Base-by-base conservation (phyloP, 2,797 vertebrate genomes). In the Coregonus ussuriensis region DNA sequence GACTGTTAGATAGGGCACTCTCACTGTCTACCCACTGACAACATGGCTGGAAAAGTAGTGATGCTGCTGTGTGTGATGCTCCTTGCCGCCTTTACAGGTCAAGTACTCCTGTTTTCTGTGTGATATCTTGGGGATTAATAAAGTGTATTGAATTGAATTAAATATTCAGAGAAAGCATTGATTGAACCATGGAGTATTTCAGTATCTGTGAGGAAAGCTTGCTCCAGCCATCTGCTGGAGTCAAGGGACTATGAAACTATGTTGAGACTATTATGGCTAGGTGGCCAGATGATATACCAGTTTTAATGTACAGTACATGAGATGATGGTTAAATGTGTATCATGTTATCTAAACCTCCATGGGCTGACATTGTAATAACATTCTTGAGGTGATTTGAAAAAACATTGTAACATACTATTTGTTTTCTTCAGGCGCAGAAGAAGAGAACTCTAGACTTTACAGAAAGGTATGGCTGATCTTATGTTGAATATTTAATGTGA, bases 1-100 rank as follows among this genome's bases (percentile, higher is more conserved):
- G 18, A 59, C 54, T 59, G 18, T 5, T 6, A 7, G n/a, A 59
- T n/a, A 7, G 54, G 18, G n/a, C 54, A 56, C 4, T 1, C 21
- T 83, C 35, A 15, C 65, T 37, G 80, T 84, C 88, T 83, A 84
- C 6, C 4, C 37, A 41, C 76, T 62, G 51, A 66, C 83, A 89
- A 47, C 80, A 91, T 92, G 92, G 84, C 35, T 18, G 83, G 83
- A 67, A 88, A 71, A 81, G 66, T 69, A 81, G 66, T 72, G 80
- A 33, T 37, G 3, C 16, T 70, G 33, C 41, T 18, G 15, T 15
- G 21, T 54, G 7, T 31, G 6, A 15, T 21, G 6, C 31, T 2
- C 4, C 65, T 35, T 14, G 11, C 21, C 4, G 1, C 29, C 4
- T 16, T 33, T 67, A 14, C 14, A 67, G 65, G 31, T 67, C 13